Evolutionary conservation across 2,113 vertebrate genomes (phyloP).

Genomic region (Gymnocephalus cernua): DNA sequence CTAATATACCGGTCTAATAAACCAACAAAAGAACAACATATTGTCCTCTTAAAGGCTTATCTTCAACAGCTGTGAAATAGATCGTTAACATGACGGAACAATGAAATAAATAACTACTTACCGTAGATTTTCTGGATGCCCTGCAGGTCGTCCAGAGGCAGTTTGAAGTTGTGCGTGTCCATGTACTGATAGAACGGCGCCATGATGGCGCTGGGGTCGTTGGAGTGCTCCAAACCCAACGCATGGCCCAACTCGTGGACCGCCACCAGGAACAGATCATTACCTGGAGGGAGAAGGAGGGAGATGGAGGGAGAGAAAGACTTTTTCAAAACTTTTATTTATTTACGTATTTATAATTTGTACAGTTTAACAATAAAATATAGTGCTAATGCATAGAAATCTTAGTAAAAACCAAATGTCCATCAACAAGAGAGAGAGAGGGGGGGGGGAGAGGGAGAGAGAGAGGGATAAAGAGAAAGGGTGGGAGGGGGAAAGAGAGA

Average conservation of each 20-base stretch:
- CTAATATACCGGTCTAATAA: too few relatives aligned
- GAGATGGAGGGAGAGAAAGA: not conserved
- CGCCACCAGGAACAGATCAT: slow-evolving; percentile 96
- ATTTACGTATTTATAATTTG: too few relatives aligned
- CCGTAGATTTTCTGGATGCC: slow-evolving; percentile 99
- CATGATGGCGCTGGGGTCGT: slow-evolving; percentile 98
- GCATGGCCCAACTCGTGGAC: slow-evolving; percentile 97
- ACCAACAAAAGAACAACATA: too few relatives aligned
- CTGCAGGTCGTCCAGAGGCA: slow-evolving; percentile 97
- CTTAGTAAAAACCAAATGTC: too few relatives aligned
- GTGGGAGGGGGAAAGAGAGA: not conserved
- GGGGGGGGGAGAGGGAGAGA: not conserved
- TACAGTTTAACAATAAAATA: too few relatives aligned
- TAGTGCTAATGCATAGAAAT: too few relatives aligned
- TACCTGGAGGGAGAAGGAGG: slow-evolving; percentile 82
- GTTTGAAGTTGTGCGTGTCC: slow-evolving; percentile 98
- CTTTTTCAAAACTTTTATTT: too few relatives aligned
- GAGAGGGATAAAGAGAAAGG: not conserved
- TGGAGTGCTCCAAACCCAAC: slow-evolving; percentile 95
- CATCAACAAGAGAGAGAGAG: not conserved
- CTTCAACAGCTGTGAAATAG: too few relatives aligned
- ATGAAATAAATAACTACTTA: slow-evolving; percentile 49
- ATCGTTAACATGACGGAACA: too few relatives aligned
- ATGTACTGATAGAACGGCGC: slow-evolving; percentile 99
- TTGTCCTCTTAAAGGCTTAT: too few relatives aligned